Evolutionary conservation across 2,888 invertebrate genomes (phyloP), one percentile per base, ranked within the genome.

Genomic region (Sarcophaga rosellei): DNA sequence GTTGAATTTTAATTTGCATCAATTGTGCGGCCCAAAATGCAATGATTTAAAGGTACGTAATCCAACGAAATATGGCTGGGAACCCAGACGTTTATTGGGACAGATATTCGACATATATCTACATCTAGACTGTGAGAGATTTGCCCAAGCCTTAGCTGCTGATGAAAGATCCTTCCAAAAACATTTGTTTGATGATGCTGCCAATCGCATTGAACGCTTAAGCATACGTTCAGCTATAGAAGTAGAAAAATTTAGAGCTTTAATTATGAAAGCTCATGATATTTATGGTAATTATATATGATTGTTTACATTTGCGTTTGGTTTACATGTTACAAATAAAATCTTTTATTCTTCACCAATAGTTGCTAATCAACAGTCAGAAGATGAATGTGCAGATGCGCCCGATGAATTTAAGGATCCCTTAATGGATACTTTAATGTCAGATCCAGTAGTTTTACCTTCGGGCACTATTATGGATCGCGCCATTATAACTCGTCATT

Each of bases 371-470:
- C 96, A 97, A 92, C 96, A 97, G 90, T 95, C 96, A 88, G 98
- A 98, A 90, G 97, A 98, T 89, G 99, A 99, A 94, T 97, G 96
- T 92, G 98, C 97, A 25, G 98, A 99, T 93, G 98, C 98, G 59
- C 99, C 99, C 0, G 99, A 99, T 90, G 99, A 99, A 93, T 99
- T 98, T 93, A 96, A 96, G 93, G 99, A 99, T 94, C 99, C 99
- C 0, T 94, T 99, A 57, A 99, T 99, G 99, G 98, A 98, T 92
- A 99, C 99, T 0, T 94, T 99, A 74, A 99, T 99, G 99, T 96
- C 96, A 8, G 99, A 99, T 93, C 99, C 99, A 12, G 99, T 99
- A 12, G 94, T 96, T 87, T 94, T 99, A 90, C 99, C 99, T 3
- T 97, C 98, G 86, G 98, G 98, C 85, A 96, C 95, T 90, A 95